Base-by-base conservation (phyloP, 2,797 vertebrate species). In the Acanthurus leucopareius region DNA sequence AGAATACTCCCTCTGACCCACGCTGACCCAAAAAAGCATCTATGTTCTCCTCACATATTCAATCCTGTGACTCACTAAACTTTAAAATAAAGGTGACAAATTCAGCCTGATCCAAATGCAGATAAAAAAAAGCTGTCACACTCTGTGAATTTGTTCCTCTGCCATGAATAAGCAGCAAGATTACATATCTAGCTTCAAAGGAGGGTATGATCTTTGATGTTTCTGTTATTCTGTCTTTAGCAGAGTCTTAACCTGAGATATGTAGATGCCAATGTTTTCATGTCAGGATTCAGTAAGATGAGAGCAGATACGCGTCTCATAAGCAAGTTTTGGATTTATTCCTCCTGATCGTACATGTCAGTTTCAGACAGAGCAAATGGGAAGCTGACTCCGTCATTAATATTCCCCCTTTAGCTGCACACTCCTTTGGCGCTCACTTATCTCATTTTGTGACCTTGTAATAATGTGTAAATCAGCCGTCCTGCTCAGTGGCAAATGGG, bases 381-480 rank as follows among this genome's bases (percentile, higher is more conserved):
- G 81, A 88, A 84, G 48, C 52, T 25, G 62, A 79, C 54, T 57
- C 71, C 40, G 60, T 87, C 62, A 54, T 85, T 85, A 79, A 75
- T 75, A 64, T 79, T 71, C 76, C 65, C 58, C 65, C 32, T 17
- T 59, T 60, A 60, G 48, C 64, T 45, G 51, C 53, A 63, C 54
- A n/a, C 72, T 65, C 52, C 32, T 69, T 40, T 13, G 70, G 32
- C 38, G 2, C 63, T 40, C 56, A 20, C 22, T 75, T 60, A 57
- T 78, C 79, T 86, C 42, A 54, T 52, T 59, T 2, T 77, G 69
- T 83, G 79, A 83, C 81, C 74, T 79, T 75, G 51, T 69, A 65
- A 52, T 83, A 77, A 73, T 82, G 56, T 80, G 48, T 88, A 69
- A 90, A 79, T 88, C 78, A 75, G 58, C 58, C 60, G 20, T 54